Base-by-base conservation (phyloP, 1,140 invertebrate genomes). In the Homalodisca vitripennis region DNA sequence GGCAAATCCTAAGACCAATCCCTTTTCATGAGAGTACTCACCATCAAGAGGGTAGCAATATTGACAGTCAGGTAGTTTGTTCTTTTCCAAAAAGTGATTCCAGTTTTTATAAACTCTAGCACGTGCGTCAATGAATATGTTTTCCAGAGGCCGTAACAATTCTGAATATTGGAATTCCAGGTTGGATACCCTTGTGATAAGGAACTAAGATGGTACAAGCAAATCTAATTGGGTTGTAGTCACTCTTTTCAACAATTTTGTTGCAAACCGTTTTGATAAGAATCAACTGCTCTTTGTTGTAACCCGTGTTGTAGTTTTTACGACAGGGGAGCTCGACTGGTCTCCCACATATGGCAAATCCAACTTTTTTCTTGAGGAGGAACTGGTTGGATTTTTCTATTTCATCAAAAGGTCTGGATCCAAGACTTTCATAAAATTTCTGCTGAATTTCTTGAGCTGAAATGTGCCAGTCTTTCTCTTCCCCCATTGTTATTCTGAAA, bases 341-440 rank as follows among this genome's bases (percentile, higher is more conserved):
- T 27, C 26, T 66, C n/a, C 63, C 63, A 46, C 63, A 66, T 14
- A n/a, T 27, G 17, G 63, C 63, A 66, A 46, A 66, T 47, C 63
- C 63, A 46, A 66, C 17, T 27, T 66, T 66, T 66, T 46, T 66
- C 31, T 66, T 66, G 10, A 66, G 34, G 6, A 47, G 27, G 26
- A 66, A 66, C n/a, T 47, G 41, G 26, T 66, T 29, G 20, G 17
- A 47, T 47, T 66, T 66, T 1, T 66, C 31, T 22, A 66, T 46
- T 66, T 46, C 32, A 47, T 66, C 63, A 20, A 10, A 66, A 13
- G 13, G n/a, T 47, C 63, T 66, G 10, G 63, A 66, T 22, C 63
- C 63, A 10, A 66, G 26, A 47, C 22, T 27, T 46, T 41, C 24
- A 66, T 47, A 46, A 29, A 6, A 66, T 17, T 46, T 22, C 10